phyloP scores from a whole-genome alignment of 2,888 invertebrate species.

The Spisula solida region DNA sequence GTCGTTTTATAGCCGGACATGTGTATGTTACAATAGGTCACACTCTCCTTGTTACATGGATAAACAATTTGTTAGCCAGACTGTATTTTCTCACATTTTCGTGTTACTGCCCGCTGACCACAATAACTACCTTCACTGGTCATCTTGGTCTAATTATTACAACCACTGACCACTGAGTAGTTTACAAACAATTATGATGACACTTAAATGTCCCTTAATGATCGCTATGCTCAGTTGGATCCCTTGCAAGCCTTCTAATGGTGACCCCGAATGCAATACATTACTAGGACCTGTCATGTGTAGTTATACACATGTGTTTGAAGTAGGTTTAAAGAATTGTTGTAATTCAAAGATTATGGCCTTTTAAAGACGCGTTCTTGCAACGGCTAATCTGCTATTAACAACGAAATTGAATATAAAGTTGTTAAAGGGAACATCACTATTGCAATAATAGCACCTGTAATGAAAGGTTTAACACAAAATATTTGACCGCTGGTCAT shows the following conservation, averaged over 20 bases:
- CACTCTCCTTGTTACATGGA: background rate
- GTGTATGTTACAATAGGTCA: background rate
- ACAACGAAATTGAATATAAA: constrained; percentile 71
- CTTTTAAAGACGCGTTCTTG: constrained; percentile 46
- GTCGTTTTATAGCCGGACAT: background rate
- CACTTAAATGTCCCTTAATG: constrained; percentile 71
- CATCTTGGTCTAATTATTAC: constrained; percentile 65
- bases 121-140: constrained; percentile 56
- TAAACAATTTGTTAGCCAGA: background rate
- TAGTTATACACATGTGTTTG: constrained; percentile 61
- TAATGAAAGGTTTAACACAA: constrained; percentile 64
- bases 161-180: constrained; percentile 53
- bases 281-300: constrained; percentile 60
- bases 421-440: constrained; percentile 70
- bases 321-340: constrained; percentile 45
- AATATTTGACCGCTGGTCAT: constrained; percentile 65
- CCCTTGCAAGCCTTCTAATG: constrained; percentile 56
- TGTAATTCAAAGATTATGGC: constrained; percentile 38
- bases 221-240: constrained; percentile 60
- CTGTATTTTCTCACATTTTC: constrained; percentile 63
- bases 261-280: constrained; percentile 61
- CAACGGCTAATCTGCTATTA: constrained; percentile 63
- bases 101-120: constrained; percentile 62
- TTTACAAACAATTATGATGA: constrained; percentile 68
- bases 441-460: constrained; percentile 50